Evolutionary conservation across 2,888 invertebrate species (phyloP).

Genomic region (Caenorhabditis wallacei): DNA sequence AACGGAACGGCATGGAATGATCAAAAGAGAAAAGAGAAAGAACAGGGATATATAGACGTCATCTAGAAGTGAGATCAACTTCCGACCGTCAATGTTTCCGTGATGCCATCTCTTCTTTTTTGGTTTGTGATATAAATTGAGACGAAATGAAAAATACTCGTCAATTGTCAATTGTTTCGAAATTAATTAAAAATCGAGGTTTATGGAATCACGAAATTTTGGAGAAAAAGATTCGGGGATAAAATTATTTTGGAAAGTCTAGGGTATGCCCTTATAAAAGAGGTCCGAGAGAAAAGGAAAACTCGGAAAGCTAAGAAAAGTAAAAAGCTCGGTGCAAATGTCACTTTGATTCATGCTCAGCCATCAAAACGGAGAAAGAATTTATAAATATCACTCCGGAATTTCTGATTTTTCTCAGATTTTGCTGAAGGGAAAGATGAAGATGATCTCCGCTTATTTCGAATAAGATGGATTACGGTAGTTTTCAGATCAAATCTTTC

Average conservation of each 20-base stretch:
- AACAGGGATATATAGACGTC: slow-evolving; percentile 9
- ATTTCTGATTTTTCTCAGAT: not conserved
- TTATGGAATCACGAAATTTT: no score
- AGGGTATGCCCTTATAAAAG: no score
- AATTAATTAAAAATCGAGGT: no score
- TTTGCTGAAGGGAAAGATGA: not conserved
- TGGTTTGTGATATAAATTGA: slow-evolving; percentile 9
- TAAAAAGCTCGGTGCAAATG: no score
- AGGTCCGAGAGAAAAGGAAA: no score
- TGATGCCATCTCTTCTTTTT: slow-evolving; percentile 8
- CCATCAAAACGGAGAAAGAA: not conserved
- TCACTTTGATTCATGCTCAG: not conserved
- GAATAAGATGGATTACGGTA: no score
- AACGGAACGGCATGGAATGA: not conserved
- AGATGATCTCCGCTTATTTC: no score
- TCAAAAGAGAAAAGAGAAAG: not conserved
- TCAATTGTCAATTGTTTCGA: not conserved
- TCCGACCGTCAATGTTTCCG: slow-evolving; percentile 25
- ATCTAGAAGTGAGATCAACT: slow-evolving; percentile 40
- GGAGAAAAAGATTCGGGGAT: no score
- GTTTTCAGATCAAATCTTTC: no score
- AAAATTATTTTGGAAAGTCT: not conserved
- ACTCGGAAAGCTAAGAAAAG: no score
- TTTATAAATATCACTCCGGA: not conserved
- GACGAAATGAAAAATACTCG: not conserved